Conservation (phyloP, 2,113 vertebrate genomes). For the Misgurnus mizolepis region DNA sequence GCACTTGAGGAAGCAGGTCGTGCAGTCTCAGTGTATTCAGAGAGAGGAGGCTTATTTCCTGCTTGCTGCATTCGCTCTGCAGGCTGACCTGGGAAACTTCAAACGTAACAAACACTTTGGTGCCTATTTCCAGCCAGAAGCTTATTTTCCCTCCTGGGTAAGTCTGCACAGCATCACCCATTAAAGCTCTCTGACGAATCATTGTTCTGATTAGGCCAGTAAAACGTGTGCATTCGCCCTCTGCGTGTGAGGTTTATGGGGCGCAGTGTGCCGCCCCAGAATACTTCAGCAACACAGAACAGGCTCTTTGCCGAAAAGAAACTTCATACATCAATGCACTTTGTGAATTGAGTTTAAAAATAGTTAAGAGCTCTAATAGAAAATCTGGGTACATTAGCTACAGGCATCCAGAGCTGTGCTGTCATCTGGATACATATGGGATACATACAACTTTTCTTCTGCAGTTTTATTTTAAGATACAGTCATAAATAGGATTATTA, state of each 20-base stretch:
- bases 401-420: slow-evolving; percentile 7
- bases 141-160: slow-evolving; percentile 97
- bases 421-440: slow-evolving; percentile 8
- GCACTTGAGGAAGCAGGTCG: slow-evolving; percentile 95
- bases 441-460: not conserved
- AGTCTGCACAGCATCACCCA: slow-evolving; percentile 56
- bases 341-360: slow-evolving; percentile 1
- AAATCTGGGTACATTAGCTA: slow-evolving; percentile 18
- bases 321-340: not conserved
- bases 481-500: not conserved
- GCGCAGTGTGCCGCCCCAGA: not conserved
- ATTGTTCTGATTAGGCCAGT: slow-evolving; percentile 11
- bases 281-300: not conserved
- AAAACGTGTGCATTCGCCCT: not conserved
- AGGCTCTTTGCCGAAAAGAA: not conserved
- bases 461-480: not conserved
- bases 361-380: not conserved
- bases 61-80: slow-evolving; percentile 93
- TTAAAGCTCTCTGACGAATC: slow-evolving; percentile 28
- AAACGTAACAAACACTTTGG: slow-evolving; percentile 94
- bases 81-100: slow-evolving; percentile 96
- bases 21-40: slow-evolving; percentile 91
- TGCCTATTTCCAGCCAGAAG: slow-evolving; percentile 96
- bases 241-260: slow-evolving; percentile 26
- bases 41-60: slow-evolving; percentile 97